A percentile compares a stretch with the other conserved stretches of the same genome.
These are phyloP conservation scores for Eolophus roseicapilla DNA, from an alignment of 2,113 vertebrate genomes.

Conservation along the genomic window DNA sequence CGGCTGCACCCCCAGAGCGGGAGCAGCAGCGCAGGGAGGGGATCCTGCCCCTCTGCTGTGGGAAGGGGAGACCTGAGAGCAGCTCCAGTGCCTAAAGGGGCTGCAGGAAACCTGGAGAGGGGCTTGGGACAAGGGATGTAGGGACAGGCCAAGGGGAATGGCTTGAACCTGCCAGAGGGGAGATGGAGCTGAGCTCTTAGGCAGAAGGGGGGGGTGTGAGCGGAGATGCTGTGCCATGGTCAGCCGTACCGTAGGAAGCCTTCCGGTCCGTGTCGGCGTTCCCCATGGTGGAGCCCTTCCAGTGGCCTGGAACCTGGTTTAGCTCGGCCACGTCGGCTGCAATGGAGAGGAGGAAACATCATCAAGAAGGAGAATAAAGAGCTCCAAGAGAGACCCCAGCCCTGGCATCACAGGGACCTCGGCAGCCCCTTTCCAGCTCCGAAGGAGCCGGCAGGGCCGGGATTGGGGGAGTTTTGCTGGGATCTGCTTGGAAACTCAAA, in stretches of 20 bases:
- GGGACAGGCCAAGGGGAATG: neutral
- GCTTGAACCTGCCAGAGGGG: neutral
- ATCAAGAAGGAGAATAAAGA: neutral
- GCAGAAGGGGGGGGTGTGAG: neutral
- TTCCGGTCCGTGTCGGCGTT: neutral
- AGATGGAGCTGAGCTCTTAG: rapidly evolving
- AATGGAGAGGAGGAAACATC: neutral
- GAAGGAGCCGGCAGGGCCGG: rapidly evolving
- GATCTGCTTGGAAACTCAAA: neutral
- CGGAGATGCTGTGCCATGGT: rapidly evolving
- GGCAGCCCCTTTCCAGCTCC: neutral
- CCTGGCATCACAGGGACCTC: neutral
- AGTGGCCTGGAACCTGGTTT: neutral
- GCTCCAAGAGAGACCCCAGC: rapidly evolving
- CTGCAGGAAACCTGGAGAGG: neutral
- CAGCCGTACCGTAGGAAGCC: slow-evolving; percentile 22
- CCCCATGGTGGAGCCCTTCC: neutral
- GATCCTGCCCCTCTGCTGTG: neutral
- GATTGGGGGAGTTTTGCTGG: too few species aligned
- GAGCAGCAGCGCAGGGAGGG: too few species aligned
- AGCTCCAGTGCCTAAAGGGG: neutral
- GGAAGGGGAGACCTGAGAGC: neutral
- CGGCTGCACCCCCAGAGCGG: neutral
- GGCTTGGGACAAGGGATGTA: neutral
- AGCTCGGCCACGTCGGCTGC: slow-evolving; percentile 11